A percentile compares a stretch with the other conserved stretches of the same genome.
phyloP scores from a whole-genome alignment of 2,888 invertebrate genomes.

The Spisula subtruncata region DNA sequence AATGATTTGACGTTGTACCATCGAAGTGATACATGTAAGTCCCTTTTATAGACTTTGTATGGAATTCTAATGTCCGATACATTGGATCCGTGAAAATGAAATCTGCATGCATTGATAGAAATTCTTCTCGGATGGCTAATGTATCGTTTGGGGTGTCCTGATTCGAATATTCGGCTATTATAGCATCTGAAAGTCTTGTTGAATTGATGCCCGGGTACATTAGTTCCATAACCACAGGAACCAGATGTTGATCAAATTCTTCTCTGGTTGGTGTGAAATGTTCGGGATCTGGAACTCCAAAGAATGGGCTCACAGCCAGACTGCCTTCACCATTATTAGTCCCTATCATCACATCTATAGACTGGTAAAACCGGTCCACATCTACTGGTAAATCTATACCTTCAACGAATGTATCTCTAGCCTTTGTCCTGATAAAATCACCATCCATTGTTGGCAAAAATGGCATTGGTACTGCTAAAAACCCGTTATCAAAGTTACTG shows the following conservation, averaged over 20 bases:
- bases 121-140: constrained; percentile 28
- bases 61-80: constrained; percentile 37
- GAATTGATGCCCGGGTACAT: not conserved
- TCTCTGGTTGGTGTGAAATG: constrained; percentile 29
- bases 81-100: constrained; percentile 29
- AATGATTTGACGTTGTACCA: not conserved
- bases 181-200: not conserved
- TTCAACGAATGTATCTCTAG: not conserved
- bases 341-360: constrained; percentile 45
- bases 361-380: constrained; percentile 30
- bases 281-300: constrained; percentile 33
- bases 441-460: constrained; percentile 43
- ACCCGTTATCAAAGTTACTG: constrained; percentile 9
- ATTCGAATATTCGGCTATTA: constrained; percentile 53
- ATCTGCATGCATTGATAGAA: constrained; percentile 41
- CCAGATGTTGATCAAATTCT: constrained; percentile 28
- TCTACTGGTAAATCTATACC: not conserved
- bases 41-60: constrained; percentile 19
- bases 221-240: constrained; percentile 15
- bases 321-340: constrained; percentile 41
- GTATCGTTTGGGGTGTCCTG: constrained; percentile 29
- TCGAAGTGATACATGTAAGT: constrained; percentile 44
- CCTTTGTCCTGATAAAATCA: constrained; percentile 35
- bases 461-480: constrained; percentile 29
- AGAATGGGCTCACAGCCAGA: constrained; percentile 24